Base-by-base conservation (phyloP, 1,140 invertebrate genomes). In the Pectinophora gossypiella region DNA sequence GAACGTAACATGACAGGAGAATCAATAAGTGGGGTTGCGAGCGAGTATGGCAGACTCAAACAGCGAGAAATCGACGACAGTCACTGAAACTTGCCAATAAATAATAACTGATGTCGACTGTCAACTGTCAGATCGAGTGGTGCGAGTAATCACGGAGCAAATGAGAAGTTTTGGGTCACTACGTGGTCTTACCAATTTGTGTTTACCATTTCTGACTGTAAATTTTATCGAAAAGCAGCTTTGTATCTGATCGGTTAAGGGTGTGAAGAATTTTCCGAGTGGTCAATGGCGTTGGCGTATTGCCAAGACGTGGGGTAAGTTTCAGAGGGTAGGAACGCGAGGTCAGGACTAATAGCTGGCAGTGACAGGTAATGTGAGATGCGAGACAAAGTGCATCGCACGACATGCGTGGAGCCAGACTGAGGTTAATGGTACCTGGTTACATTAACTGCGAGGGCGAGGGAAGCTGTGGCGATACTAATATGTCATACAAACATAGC, bases 381-480 rank as follows among this genome's bases (percentile, higher is more conserved):
- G 64, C n/a, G 61, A 76, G 73, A 80, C 78, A 84, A 84, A 86
- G 80, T 86, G 83, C 83, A 86, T 74, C 74, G 70, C 64, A 76
- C 65, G 79, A 81, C 76, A 72, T 76, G 65, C 60, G 61, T 55
- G 61, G 48, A 60, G 54, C 23, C 58, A 35, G 62, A 73, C 69
- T 60, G 63, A 69, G 65, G 72, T 76, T 75, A 83, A 77, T 83
- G 69, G 72, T 45, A 47, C 36, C 36, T 40, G 36, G n/a, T 18
- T 40, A 40, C n/a, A 18, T 27, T 27, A n/a, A n/a, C n/a, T n/a
- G n/a, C n/a, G n/a, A n/a, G n/a, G n/a, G n/a, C n/a, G n/a, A n/a
- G n/a, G n/a, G n/a, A n/a, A n/a, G n/a, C n/a, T n/a, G n/a, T n/a
- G n/a, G n/a, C n/a, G n/a, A n/a, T n/a, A n/a, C n/a, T n/a, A n/a